phyloP scores from a whole-genome alignment of 1,140 invertebrate genomes.

The Heliconius hewitsoni region DNA sequence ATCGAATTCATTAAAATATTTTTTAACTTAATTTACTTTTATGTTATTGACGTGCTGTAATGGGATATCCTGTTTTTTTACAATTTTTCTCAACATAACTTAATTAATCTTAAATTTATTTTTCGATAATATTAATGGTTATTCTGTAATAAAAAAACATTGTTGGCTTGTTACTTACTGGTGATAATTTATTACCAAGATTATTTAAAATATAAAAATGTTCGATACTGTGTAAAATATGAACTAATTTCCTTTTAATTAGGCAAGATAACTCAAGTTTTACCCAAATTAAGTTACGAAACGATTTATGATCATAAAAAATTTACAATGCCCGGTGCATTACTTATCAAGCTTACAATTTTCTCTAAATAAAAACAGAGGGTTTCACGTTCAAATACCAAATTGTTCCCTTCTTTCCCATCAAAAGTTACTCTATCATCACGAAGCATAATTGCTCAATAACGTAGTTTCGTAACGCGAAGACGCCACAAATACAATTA shows the following conservation, averaged over 20 bases:
- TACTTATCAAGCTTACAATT: background rate
- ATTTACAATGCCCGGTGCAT: background rate
- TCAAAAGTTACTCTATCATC: conserved; percentile 20
- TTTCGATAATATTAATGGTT: background rate
- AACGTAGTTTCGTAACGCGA: background rate
- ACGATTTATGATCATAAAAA: background rate
- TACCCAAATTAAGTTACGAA: background rate
- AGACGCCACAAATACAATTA: conserved; percentile 13
- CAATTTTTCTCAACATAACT: background rate
- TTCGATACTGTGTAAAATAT: background rate
- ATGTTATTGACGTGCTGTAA: background rate
- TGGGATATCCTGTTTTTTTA: background rate
- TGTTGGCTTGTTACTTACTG: background rate
- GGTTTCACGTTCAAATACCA: background rate
- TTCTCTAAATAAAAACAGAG: background rate
- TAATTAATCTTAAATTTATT: background rate
- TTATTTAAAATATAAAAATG: background rate
- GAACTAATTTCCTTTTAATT: background rate
- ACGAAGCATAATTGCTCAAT: background rate
- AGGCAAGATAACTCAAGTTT: background rate
- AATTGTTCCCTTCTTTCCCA: conserved; percentile 12
- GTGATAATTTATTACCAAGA: conserved; percentile 3
- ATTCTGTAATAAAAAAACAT: background rate
- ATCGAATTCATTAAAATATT: background rate
- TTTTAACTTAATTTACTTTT: background rate